A percentile compares a stretch with the other conserved stretches of the same genome.
Evolutionary conservation across 2,113 vertebrate species (phyloP).

Genomic region (Panthera tigris): DNA sequence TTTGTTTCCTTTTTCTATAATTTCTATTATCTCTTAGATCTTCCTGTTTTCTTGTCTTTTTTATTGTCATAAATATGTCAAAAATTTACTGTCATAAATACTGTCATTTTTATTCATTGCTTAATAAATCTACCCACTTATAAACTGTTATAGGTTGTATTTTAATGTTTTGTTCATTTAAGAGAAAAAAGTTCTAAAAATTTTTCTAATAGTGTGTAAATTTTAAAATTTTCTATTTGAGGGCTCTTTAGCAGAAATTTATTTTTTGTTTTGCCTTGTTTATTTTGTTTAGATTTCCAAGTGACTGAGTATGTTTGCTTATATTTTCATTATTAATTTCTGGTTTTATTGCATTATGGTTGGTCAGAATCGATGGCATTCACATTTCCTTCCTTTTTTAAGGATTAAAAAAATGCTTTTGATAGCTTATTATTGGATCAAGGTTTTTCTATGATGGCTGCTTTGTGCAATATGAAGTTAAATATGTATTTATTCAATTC

Average conservation of each 20-base stretch:
- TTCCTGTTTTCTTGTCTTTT: not conserved
- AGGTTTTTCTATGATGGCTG: not conserved
- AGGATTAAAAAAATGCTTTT: not conserved
- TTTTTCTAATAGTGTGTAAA: not conserved
- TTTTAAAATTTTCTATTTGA: not conserved
- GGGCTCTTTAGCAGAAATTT: not conserved
- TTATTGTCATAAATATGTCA: not conserved
- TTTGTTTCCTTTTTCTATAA: not conserved
- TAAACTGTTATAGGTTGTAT: not conserved
- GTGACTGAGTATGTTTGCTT: not conserved
- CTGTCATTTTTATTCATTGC: slow-evolving; percentile 21
- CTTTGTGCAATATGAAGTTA: not conserved
- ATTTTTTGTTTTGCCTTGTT: not conserved
- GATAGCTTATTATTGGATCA: not conserved
- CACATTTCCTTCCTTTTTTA: not conserved
- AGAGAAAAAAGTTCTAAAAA: not conserved
- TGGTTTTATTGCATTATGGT: not conserved
- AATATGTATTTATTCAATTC: not conserved
- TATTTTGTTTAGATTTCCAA: slow-evolving; percentile 19
- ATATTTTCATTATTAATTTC: not conserved
- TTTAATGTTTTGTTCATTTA: not conserved
- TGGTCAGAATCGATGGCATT: not conserved
- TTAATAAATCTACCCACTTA: not conserved
- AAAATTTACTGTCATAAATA: not conserved
- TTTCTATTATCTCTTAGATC: not conserved